A percentile compares a stretch with the other conserved stretches of the same genome.
phyloP scores from a whole-genome alignment of 1,140 invertebrate genomes.

The Yoshiicerus persimilis region DNA sequence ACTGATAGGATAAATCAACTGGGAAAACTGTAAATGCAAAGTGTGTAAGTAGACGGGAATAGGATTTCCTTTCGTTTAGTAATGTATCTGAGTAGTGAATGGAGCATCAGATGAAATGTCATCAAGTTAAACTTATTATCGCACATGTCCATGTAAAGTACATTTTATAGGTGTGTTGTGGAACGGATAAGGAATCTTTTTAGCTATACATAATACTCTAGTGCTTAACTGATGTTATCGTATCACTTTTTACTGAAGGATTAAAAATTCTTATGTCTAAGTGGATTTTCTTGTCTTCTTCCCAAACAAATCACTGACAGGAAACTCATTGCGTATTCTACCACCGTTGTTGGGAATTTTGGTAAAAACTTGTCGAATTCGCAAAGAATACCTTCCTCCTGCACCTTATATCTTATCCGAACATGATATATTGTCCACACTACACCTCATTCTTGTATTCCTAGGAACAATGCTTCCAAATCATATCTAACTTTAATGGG shows the following conservation, averaged over 20 bases:
- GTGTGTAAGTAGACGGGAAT: conserved; percentile 12
- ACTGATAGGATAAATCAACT: not conserved
- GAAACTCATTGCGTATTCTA: not conserved
- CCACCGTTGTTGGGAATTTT: not conserved
- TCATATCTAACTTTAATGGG: not conserved
- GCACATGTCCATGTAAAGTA: not conserved
- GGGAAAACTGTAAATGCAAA: not conserved
- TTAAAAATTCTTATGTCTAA: not conserved
- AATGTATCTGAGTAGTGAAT: not conserved
- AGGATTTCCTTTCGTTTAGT: not conserved
- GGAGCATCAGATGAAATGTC: not conserved
- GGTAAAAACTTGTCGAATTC: not conserved
- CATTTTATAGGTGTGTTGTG: not conserved
- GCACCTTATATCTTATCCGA: not conserved
- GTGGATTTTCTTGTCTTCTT: not conserved
- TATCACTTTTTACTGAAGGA: not conserved
- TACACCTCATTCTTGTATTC: not conserved
- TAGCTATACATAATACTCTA: not conserved
- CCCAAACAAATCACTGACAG: not conserved
- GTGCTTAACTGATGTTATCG: not conserved
- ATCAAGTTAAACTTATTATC: not conserved
- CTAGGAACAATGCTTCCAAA: not conserved
- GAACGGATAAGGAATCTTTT: not conserved
- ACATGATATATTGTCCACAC: not conserved
- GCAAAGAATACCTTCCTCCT: not conserved